These are phyloP conservation scores for Alethe diademata DNA, from an alignment of 2,113 vertebrate species.

Conservation along the genomic window DNA sequence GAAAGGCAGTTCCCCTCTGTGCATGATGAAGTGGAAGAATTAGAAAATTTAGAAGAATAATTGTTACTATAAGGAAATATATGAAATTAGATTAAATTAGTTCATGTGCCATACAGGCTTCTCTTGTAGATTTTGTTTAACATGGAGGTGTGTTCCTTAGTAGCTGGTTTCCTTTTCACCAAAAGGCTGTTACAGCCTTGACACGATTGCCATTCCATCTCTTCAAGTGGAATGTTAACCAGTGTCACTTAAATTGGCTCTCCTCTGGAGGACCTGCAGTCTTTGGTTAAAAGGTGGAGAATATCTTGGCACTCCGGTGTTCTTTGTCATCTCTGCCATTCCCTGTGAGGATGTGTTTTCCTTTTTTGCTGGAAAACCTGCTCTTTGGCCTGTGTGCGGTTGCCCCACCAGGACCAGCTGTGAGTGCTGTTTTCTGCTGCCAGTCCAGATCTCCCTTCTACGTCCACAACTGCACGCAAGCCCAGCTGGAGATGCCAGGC, in stretches of 20 bases:
- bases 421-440: conserved; percentile 16
- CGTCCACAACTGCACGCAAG: neutral
- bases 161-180: neutral
- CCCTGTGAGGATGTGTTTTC: neutral
- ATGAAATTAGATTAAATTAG: neutral
- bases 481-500: accelerated
- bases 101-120: neutral
- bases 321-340: neutral
- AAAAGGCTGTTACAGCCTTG: neutral
- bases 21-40: neutral
- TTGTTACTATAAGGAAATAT: neutral
- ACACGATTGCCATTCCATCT: neutral
- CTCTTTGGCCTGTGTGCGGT: neutral
- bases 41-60: neutral
- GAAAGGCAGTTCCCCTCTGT: neutral
- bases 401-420: neutral
- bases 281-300: neutral
- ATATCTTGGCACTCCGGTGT: neutral
- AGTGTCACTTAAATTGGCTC: neutral
- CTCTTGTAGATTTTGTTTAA: neutral
- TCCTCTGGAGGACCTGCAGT: neutral
- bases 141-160: neutral
- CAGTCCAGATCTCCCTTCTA: neutral
- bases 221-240: neutral
- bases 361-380: neutral